Evolutionary conservation across 2,113 vertebrate genomes (phyloP).

Genomic region (Thalassarche chlororhynchos): DNA sequence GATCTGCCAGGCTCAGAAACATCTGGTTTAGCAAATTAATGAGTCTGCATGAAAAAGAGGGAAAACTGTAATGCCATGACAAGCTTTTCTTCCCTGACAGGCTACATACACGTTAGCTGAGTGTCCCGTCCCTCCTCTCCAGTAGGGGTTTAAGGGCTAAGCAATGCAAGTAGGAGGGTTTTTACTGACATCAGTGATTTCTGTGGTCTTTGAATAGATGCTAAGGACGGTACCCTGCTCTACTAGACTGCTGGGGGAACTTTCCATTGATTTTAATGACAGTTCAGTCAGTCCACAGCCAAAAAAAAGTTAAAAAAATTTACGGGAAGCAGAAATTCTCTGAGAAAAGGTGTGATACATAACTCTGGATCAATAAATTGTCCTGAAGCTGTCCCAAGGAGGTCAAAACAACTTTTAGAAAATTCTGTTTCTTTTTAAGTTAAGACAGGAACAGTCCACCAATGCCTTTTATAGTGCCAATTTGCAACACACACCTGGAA

Average conservation of each 20-base stretch:
- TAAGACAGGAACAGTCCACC: background rate
- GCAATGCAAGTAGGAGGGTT: background rate
- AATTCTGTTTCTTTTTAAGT: background rate
- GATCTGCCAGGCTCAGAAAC: conserved; percentile 26
- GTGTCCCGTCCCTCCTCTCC: background rate
- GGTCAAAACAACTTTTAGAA: background rate
- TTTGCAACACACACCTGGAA: background rate
- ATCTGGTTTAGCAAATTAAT: conserved; percentile 42
- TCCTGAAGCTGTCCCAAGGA: background rate
- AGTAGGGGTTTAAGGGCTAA: background rate
- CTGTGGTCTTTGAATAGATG: background rate
- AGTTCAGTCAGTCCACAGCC: background rate
- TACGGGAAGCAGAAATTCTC: background rate
- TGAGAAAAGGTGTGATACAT: background rate
- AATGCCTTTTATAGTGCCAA: background rate
- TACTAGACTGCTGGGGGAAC: background rate
- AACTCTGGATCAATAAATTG: background rate
- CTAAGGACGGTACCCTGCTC: background rate
- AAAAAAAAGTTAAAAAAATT: background rate
- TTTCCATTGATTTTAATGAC: background rate
- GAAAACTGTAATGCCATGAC: background rate
- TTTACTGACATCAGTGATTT: background rate
- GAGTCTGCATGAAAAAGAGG: background rate
- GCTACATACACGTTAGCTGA: background rate
- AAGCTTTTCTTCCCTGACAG: background rate